These are phyloP conservation scores for Lepidotrigona ventralis DNA, from an alignment of 1,140 invertebrate genomes.

Conservation along the genomic window DNA sequence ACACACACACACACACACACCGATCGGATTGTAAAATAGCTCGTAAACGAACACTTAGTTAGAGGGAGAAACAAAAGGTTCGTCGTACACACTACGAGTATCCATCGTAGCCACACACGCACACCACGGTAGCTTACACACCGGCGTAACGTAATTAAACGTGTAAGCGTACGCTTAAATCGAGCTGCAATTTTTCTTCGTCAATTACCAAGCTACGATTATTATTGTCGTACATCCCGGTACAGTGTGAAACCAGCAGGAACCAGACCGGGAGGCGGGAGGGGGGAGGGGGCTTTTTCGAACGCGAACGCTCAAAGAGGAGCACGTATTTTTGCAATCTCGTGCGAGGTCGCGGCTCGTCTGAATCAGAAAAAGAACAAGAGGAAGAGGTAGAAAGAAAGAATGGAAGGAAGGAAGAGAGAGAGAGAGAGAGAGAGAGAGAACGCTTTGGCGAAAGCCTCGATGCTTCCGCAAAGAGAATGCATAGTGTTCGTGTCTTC, in stretches of 20 bases:
- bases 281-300: not conserved
- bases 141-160: constrained; percentile 13
- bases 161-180: constrained; percentile 26
- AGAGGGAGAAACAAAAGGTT: not conserved
- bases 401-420: not conserved
- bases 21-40: not conserved
- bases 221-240: not conserved
- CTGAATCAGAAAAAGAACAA: not conserved
- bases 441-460: not conserved
- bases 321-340: constrained; percentile 45
- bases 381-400: not conserved
- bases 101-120: not conserved
- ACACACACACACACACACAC: no score
- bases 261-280: no score
- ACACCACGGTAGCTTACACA: constrained; percentile 26
- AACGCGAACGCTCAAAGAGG: not conserved
- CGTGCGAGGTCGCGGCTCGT: constrained; percentile 12
- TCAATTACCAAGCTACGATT: constrained; percentile 40
- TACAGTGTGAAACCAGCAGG: not conserved
- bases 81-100: no score
- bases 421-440: not conserved
- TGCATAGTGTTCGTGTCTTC: constrained; percentile 37
- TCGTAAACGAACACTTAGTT: constrained; percentile 8
- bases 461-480: constrained; percentile 26
- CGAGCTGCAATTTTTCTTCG: constrained; percentile 35